These are phyloP conservation scores for Criorhina ranunculi DNA, from an alignment of 2,888 invertebrate species.

Conservation along the genomic window DNA sequence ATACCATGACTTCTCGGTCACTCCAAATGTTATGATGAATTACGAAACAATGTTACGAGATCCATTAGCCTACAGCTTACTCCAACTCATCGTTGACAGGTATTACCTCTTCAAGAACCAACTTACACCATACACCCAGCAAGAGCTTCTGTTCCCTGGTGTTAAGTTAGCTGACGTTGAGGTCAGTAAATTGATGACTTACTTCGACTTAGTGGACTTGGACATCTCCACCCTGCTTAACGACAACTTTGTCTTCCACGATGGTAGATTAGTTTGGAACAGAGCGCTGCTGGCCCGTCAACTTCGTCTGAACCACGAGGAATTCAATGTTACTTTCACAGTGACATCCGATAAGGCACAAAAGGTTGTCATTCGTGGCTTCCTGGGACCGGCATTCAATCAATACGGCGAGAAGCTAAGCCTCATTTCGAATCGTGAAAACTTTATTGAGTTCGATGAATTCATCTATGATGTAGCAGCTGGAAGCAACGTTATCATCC, in stretches of 20 bases:
- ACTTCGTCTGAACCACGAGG: slow-evolving; percentile 88
- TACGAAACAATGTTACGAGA: slow-evolving; percentile 89
- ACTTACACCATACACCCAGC: slow-evolving; percentile 87
- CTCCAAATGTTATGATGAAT: slow-evolving; percentile 88
- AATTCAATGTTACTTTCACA: slow-evolving; percentile 86
- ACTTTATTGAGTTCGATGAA: slow-evolving; percentile 88
- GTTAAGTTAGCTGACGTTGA: slow-evolving; percentile 87
- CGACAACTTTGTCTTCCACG: slow-evolving; percentile 85
- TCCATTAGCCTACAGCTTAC: slow-evolving; percentile 89
- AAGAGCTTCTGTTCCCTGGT: slow-evolving; percentile 87
- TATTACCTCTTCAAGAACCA: slow-evolving; percentile 87
- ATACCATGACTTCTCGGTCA: slow-evolving; percentile 79
- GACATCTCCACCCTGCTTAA: slow-evolving; percentile 87
- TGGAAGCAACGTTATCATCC: slow-evolving; percentile 89
- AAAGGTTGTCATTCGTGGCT: slow-evolving; percentile 88
- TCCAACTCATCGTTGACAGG: slow-evolving; percentile 87
- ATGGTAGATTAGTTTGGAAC: slow-evolving; percentile 82
- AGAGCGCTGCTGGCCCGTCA: slow-evolving; percentile 86
- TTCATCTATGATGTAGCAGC: slow-evolving; percentile 87
- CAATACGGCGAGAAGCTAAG: slow-evolving; percentile 86
- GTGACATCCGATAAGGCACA: slow-evolving; percentile 86
- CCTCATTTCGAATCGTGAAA: slow-evolving; percentile 86
- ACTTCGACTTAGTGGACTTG: slow-evolving; percentile 88
- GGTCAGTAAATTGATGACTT: slow-evolving; percentile 89
- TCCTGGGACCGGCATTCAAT: slow-evolving; percentile 89